Evolutionary conservation across 2,113 vertebrate species (phyloP).

Genomic region (Hylia prasina): DNA sequence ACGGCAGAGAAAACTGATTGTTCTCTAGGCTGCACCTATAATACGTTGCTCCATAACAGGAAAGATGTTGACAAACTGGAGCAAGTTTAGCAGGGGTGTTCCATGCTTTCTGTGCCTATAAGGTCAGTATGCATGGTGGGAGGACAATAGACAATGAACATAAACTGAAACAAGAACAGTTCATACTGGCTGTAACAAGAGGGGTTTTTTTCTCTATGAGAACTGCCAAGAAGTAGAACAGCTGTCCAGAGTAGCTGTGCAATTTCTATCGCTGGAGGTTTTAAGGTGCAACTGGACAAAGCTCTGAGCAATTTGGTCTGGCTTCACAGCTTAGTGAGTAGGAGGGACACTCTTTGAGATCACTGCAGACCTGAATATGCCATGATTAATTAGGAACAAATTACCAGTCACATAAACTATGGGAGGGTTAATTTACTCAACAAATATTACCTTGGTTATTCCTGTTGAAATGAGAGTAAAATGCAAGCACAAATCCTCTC

Average conservation of each 20-base stretch:
- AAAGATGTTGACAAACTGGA: neutral
- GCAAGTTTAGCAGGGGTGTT: neutral
- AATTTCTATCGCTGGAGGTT: neutral
- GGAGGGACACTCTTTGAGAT: neutral
- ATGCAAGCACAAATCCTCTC: slow-evolving; percentile 71
- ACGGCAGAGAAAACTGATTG: neutral
- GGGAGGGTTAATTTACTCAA: neutral
- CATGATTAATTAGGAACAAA: neutral
- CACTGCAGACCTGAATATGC: neutral
- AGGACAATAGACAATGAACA: neutral
- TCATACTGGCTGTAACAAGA: neutral
- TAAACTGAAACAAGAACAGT: neutral
- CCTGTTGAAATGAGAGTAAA: slow-evolving; percentile 58
- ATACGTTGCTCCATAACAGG: neutral
- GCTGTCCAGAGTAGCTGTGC: neutral
- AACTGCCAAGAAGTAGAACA: neutral
- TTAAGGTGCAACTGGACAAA: neutral
- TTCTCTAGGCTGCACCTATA: neutral
- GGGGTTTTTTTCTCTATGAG: neutral
- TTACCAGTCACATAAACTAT: neutral
- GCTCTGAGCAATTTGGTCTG: neutral
- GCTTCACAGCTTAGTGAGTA: neutral
- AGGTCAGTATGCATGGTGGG: neutral
- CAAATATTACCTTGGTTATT: slow-evolving; percentile 59
- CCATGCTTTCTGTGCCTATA: neutral